A percentile compares a stretch with the other conserved stretches of the same genome.
These are phyloP conservation scores for Phengaris alcon DNA, from an alignment of 2,888 invertebrate species.

Conservation along the genomic window DNA sequence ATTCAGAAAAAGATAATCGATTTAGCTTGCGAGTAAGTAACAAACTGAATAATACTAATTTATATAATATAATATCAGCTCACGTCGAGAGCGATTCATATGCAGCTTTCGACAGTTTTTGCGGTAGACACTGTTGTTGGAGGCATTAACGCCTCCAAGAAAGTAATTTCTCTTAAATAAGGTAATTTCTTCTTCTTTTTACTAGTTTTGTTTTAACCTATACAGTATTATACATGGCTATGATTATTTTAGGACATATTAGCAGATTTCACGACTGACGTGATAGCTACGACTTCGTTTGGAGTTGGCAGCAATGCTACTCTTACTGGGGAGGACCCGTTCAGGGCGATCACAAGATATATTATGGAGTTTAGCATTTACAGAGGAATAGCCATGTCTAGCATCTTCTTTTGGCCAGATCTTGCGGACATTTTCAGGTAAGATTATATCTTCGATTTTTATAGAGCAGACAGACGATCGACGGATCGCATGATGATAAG, in stretches of 20 bases:
- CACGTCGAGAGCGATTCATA: too few relatives aligned
- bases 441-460: not conserved
- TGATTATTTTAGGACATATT: constrained; percentile 37
- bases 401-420: constrained; percentile 48
- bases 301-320: constrained; percentile 43
- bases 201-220: too few relatives aligned
- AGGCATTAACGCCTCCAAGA: too few relatives aligned
- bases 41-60: too few relatives aligned
- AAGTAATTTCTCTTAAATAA: too few relatives aligned
- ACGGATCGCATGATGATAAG: too few relatives aligned
- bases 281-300: constrained; percentile 44
- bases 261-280: constrained; percentile 45
- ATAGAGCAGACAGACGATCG: too few relatives aligned
- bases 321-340: constrained; percentile 42
- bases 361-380: constrained; percentile 40
- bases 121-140: too few relatives aligned
- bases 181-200: too few relatives aligned
- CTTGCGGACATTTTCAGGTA: constrained; percentile 45
- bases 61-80: too few relatives aligned
- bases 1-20: constrained; percentile 19
- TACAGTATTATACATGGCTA: too few relatives aligned
- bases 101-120: too few relatives aligned
- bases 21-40: constrained; percentile 16
- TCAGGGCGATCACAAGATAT: constrained; percentile 42
- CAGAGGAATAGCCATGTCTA: constrained; percentile 40